A percentile compares a stretch with the other conserved stretches of the same genome.
Evolutionary conservation across 2,888 invertebrate species (phyloP).

Genomic region (Eupithecia pulchellata): DNA sequence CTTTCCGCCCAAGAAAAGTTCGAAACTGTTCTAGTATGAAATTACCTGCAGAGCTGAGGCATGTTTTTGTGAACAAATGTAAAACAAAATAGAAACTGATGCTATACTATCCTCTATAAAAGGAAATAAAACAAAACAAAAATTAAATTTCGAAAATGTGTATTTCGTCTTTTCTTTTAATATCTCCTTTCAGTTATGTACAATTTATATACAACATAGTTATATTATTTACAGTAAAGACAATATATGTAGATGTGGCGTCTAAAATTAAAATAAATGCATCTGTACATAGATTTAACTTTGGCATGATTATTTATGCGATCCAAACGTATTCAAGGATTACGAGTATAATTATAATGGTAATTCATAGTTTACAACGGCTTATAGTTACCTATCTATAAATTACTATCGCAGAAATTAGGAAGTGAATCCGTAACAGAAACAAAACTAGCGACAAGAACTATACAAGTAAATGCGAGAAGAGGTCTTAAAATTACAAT

Average conservation of each 20-base stretch:
- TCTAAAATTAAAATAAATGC: slow-evolving; percentile 73
- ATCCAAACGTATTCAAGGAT: slow-evolving; percentile 49
- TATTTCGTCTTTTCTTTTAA: slow-evolving; percentile 74
- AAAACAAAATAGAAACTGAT: slow-evolving; percentile 19
- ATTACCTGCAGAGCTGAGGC: slow-evolving; percentile 16
- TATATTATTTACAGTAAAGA: slow-evolving; percentile 75
- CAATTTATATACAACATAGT: slow-evolving; percentile 73
- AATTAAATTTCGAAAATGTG: slow-evolving; percentile 80
- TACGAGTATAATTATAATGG: slow-evolving; percentile 47
- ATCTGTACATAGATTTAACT: slow-evolving; percentile 82
- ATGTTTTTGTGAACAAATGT: slow-evolving; percentile 31
- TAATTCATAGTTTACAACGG: slow-evolving; percentile 64
- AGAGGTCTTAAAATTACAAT: slow-evolving; percentile 59
- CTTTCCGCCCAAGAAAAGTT: slow-evolving; percentile 28
- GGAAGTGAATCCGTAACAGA: slow-evolving; percentile 73
- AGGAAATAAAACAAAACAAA: slow-evolving; percentile 79
- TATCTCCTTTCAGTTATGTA: slow-evolving; percentile 69
- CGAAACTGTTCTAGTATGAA: slow-evolving; percentile 26
- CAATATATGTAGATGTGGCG: slow-evolving; percentile 58
- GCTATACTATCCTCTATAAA: slow-evolving; percentile 37
- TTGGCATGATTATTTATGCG: slow-evolving; percentile 75
- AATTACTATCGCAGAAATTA: slow-evolving; percentile 81
- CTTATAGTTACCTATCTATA: slow-evolving; percentile 57
- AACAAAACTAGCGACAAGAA: slow-evolving; percentile 63
- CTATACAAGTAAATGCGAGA: slow-evolving; percentile 74